A percentile compares a stretch with the other conserved stretches of the same genome.
Evolutionary conservation across 2,888 invertebrate species (phyloP).

Genomic region (Cephus spinipes): DNA sequence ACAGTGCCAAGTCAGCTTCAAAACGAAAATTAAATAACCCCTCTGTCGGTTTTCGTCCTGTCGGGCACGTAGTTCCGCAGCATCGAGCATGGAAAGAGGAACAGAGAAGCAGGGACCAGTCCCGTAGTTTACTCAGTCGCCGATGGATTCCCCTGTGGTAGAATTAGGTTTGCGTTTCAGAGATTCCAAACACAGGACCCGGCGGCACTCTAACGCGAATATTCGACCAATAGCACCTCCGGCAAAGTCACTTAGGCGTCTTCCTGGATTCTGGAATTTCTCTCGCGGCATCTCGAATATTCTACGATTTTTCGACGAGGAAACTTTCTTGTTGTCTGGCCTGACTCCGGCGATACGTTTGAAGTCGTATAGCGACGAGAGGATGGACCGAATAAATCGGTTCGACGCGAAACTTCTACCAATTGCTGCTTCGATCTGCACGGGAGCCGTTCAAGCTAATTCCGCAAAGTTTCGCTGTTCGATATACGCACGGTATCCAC

Average conservation of each 20-base stretch:
- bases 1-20: constrained; percentile 51
- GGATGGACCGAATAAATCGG: background rate
- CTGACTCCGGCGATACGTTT: background rate
- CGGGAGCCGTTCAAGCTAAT: background rate
- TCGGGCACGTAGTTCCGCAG: constrained; percentile 1
- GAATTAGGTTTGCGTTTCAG: constrained; percentile 33
- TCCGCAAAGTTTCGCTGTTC: constrained; percentile 41
- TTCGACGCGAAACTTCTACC: background rate
- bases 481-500: constrained; percentile 30
- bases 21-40: constrained; percentile 56
- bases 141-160: constrained; percentile 33
- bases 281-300: background rate
- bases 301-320: background rate
- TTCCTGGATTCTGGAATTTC: background rate
- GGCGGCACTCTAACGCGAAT: background rate
- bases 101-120: background rate
- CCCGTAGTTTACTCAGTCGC: constrained; percentile 36
- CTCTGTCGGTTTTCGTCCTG: constrained; percentile 16
- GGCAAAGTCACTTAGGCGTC: background rate
- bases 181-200: constrained; percentile 16
- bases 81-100: background rate
- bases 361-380: background rate
- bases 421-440: background rate
- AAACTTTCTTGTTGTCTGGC: background rate
- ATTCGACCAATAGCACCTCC: background rate